A percentile compares a stretch with the other conserved stretches of the same genome.
Conservation (phyloP, 2,113 vertebrate species). For the Colinus virginianus region DNA sequence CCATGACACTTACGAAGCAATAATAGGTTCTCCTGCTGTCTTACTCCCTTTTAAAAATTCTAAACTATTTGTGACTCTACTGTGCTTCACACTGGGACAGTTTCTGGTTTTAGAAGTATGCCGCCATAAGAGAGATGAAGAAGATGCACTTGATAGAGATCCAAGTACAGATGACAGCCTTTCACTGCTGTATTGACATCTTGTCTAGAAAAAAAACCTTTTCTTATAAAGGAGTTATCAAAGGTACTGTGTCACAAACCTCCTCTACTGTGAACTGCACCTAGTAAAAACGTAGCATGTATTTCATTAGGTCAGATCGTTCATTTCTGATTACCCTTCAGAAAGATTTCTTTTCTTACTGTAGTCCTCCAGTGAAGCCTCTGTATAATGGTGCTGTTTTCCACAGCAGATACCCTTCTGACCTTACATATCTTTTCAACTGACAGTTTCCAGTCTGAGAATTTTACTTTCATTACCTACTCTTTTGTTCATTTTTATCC, state of each 20-base stretch:
- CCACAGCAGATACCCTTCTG: background rate
- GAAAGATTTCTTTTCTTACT: background rate
- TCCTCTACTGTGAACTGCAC: background rate
- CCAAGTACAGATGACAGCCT: background rate
- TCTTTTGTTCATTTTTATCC: background rate
- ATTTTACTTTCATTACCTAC: background rate
- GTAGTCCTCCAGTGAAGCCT: background rate
- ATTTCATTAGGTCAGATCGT: background rate
- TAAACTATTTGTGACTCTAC: background rate
- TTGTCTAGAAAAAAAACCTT: background rate
- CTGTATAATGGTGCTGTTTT: background rate
- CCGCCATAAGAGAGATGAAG: background rate
- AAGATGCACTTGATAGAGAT: background rate
- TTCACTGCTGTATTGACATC: background rate
- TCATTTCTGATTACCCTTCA: background rate
- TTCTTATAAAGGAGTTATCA: background rate
- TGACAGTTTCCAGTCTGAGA: background rate
- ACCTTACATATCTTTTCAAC: background rate
- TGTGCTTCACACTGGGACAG: background rate
- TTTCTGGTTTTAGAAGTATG: background rate
- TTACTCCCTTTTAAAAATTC: background rate
- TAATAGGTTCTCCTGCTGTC: background rate
- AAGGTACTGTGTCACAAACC: background rate
- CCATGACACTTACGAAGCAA: background rate
- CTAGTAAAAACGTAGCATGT: background rate